Conservation (phyloP, 1,140 invertebrate species). For the Psilanteris sp. region DNA sequence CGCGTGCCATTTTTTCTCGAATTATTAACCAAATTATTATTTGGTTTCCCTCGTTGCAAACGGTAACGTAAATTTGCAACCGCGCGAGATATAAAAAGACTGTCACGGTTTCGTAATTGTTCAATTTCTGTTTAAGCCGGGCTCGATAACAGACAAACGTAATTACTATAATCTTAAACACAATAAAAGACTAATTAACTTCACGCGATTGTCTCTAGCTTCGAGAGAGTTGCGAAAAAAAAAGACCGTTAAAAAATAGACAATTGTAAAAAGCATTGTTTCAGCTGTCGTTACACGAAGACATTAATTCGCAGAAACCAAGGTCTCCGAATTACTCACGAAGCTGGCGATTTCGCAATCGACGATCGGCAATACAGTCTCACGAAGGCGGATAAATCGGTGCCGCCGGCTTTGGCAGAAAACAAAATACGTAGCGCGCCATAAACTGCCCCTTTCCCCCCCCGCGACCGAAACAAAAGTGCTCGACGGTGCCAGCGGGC, state of each 20-base stretch:
- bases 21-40: too few relatives aligned
- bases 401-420: constrained; percentile 23
- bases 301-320: constrained; percentile 56
- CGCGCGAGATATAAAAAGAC: too few relatives aligned
- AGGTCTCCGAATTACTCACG: constrained; percentile 59
- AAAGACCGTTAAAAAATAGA: constrained; percentile 46
- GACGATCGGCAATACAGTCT: constrained; percentile 57
- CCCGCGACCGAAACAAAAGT: too few relatives aligned
- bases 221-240: constrained; percentile 45
- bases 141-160: not conserved
- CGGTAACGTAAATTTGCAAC: too few relatives aligned
- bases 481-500: too few relatives aligned
- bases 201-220: constrained; percentile 30
- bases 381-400: constrained; percentile 46
- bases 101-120: constrained; percentile 16
- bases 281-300: constrained; percentile 40
- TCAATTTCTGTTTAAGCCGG: constrained; percentile 1
- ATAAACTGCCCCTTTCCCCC: too few relatives aligned
- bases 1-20: too few relatives aligned
- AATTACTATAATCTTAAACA: constrained; percentile 32
- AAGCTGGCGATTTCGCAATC: constrained; percentile 61
- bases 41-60: too few relatives aligned
- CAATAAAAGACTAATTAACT: constrained; percentile 53
- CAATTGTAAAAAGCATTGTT: constrained; percentile 54
- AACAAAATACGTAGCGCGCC: constrained; percentile 47